These are phyloP conservation scores for Phoenicopterus ruber DNA, from an alignment of 2,113 vertebrate species.

Conservation along the genomic window DNA sequence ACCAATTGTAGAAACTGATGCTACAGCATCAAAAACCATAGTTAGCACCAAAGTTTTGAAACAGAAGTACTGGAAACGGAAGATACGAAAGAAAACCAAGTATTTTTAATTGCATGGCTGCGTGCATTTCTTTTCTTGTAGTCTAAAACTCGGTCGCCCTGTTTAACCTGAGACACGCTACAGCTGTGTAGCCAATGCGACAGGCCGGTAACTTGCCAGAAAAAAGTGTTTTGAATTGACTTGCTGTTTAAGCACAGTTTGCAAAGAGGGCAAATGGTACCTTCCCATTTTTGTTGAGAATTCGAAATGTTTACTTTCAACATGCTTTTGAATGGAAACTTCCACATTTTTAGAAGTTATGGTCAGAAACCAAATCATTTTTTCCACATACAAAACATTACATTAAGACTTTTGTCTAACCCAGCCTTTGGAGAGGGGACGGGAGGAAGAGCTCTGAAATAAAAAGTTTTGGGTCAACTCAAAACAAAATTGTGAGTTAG, in stretches of 20 bases:
- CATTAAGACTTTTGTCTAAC: neutral
- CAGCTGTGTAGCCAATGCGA: accelerated
- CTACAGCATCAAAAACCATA: neutral
- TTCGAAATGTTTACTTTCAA: neutral
- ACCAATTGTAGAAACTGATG: neutral
- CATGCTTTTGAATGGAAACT: neutral
- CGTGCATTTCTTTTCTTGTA: neutral
- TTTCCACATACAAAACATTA: neutral
- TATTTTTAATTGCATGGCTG: neutral
- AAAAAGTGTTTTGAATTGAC: neutral
- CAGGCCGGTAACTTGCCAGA: neutral
- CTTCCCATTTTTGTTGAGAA: neutral
- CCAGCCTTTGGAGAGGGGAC: neutral
- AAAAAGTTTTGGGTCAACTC: neutral
- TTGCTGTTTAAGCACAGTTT: neutral
- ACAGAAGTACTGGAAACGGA: neutral
- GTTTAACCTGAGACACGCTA: neutral
- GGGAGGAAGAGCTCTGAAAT: neutral
- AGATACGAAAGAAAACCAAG: neutral
- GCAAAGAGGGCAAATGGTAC: neutral
- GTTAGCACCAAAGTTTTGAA: neutral
- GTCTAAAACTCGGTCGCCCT: neutral
- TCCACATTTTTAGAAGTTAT: neutral
- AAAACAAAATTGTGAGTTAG: neutral
- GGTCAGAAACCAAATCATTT: neutral